These are phyloP conservation scores for Hydriomena furcata DNA, from an alignment of 2,888 invertebrate species.

Conservation along the genomic window DNA sequence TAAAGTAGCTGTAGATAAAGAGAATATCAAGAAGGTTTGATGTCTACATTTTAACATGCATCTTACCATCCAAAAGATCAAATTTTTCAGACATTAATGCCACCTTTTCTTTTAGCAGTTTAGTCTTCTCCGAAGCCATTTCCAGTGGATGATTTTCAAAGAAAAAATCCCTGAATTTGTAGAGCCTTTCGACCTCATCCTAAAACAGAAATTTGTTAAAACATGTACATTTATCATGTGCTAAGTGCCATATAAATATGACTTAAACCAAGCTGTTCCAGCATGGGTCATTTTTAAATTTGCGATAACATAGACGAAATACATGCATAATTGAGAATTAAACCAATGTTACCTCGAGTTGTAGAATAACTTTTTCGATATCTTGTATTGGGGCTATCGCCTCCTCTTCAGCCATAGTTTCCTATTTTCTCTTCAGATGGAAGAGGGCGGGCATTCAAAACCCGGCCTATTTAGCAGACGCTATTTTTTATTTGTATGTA, in stretches of 20 bases:
- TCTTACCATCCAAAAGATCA: slow-evolving; percentile 19
- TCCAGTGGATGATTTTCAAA: slow-evolving; percentile 89
- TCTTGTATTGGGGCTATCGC: slow-evolving; percentile 43
- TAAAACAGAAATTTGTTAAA: slow-evolving; percentile 62
- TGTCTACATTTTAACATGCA: too few relatives aligned
- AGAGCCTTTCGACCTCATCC: slow-evolving; percentile 87
- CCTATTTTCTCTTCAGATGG: neutral
- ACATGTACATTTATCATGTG: too few relatives aligned
- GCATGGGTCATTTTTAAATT: too few relatives aligned
- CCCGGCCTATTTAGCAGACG: too few relatives aligned
- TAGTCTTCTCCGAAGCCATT: slow-evolving; percentile 86
- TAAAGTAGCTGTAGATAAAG: too few relatives aligned
- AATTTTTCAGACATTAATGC: slow-evolving; percentile 82
- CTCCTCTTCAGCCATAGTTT: slow-evolving; percentile 9
- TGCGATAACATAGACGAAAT: too few relatives aligned
- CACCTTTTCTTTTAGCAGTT: slow-evolving; percentile 85
- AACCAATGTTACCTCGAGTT: slow-evolving; percentile 59
- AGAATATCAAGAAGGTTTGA: too few relatives aligned
- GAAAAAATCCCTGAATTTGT: slow-evolving; percentile 89
- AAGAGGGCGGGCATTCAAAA: too few relatives aligned
- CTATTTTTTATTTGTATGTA: too few relatives aligned
- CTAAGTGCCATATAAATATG: too few relatives aligned
- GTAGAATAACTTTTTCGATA: slow-evolving; percentile 57
- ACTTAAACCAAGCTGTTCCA: too few relatives aligned
- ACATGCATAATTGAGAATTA: too few relatives aligned